phyloP scores from a whole-genome alignment of 2,888 invertebrate genomes.

The Anthrax anthrax region DNA sequence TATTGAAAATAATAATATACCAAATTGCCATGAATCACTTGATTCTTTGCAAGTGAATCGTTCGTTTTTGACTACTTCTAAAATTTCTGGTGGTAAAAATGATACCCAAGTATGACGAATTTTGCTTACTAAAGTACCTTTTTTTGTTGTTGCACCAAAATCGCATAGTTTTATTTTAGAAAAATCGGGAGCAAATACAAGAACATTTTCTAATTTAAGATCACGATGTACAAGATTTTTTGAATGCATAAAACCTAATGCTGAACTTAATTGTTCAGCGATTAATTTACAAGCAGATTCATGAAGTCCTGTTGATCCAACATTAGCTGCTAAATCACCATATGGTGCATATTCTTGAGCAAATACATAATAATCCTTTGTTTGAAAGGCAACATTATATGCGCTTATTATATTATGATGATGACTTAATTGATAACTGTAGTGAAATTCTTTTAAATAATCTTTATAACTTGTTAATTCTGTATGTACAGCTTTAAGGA shows the following conservation, averaged over 20 bases:
- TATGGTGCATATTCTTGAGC: slow-evolving; percentile 61
- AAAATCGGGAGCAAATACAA: slow-evolving; percentile 55
- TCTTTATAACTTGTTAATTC: slow-evolving; percentile 44
- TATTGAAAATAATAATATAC: slow-evolving; percentile 38
- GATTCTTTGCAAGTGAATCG: slow-evolving; percentile 49
- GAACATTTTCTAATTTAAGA: slow-evolving; percentile 55
- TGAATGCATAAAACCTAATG: slow-evolving; percentile 65
- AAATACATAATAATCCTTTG: slow-evolving; percentile 38
- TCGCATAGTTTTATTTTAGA: slow-evolving; percentile 57
- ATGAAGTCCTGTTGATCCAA: slow-evolving; percentile 45
- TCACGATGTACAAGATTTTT: slow-evolving; percentile 63
- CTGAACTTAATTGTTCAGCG: slow-evolving; percentile 52
- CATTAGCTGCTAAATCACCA: slow-evolving; percentile 52
- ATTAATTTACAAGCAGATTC: slow-evolving; percentile 48
- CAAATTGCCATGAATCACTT: slow-evolving; percentile 65
- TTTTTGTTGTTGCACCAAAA: slow-evolving; percentile 52
- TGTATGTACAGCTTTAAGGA: slow-evolving; percentile 51
- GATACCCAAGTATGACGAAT: slow-evolving; percentile 44
- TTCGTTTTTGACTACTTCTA: slow-evolving; percentile 45
- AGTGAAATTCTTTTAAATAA: slow-evolving; percentile 62
- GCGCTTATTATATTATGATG: slow-evolving; percentile 61
- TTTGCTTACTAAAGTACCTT: slow-evolving; percentile 42
- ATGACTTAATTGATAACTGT: slow-evolving; percentile 63
- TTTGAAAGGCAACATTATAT: slow-evolving; percentile 50
- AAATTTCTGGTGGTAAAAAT: slow-evolving; percentile 45